Base-by-base conservation (phyloP, 2,113 vertebrate genomes). In the Scophthalmus maximus region DNA sequence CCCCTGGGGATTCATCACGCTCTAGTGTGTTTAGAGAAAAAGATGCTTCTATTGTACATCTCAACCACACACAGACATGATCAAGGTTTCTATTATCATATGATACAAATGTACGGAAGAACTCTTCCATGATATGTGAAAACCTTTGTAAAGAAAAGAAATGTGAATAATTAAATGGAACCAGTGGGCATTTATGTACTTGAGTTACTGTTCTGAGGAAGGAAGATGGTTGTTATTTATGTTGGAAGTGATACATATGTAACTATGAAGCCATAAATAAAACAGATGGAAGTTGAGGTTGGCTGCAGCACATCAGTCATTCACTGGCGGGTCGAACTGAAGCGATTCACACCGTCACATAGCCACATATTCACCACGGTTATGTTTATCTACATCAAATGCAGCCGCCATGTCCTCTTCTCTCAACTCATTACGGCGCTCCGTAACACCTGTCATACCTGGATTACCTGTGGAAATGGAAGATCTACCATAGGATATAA, bases 141-240 rank as follows among this genome's bases (percentile, higher is more conserved):
- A 11, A 15, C 40, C 17, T 49, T 53, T 64, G 11, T 27, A 23
- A 23, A 30, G 51, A 52, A 20, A 5, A 10, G 63, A 29, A 14
- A 49, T 5, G 46, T 73, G 60, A 85, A 82, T 81, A 71, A 51
- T 83, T 82, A 49, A 88, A 68, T 38, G 25, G 25, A 77, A 69
- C 36, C 25, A 53, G 27, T 47, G 58, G 56, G 44, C 22, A 83
- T 80, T 65, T 59, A 51, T 76, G 60, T 55, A 26, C 57, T 52
- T 8, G 0, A 40, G 60, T 59, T 74, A 42, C 78, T 86, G 76
- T 86, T 79, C 51, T 64, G 55, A 67, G 76, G 72, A 27, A 73
- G 47, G 52, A 66, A 38, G 65, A 58, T 51, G 62, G 68, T 58
- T 76, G 62, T 78, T 82, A 78, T 82, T 77, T 74, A 75, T 68